These are phyloP conservation scores for Isotomurus palustris DNA, from an alignment of 2,888 invertebrate genomes.

Conservation along the genomic window DNA sequence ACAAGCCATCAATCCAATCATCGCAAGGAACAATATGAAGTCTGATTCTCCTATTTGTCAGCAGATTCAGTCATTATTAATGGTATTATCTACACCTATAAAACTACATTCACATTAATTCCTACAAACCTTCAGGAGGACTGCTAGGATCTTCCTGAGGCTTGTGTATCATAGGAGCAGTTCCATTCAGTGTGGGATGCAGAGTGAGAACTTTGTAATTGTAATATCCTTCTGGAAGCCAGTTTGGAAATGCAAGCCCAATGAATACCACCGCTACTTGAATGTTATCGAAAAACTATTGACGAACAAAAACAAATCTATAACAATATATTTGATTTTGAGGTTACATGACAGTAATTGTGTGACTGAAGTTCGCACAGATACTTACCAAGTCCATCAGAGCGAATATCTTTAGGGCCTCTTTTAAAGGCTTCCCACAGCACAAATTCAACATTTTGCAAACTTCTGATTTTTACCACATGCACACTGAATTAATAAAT, in stretches of 20 bases:
- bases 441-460: conserved; percentile 29
- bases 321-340: not conserved
- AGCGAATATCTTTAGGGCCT: conserved; percentile 32
- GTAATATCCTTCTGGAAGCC: conserved; percentile 25
- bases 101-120: not conserved
- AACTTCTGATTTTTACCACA: no score
- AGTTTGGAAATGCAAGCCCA: conserved; percentile 27
- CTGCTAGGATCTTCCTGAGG: conserved; percentile 26
- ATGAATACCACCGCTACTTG: conserved; percentile 34
- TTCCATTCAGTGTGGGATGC: conserved; percentile 20
- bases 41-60: conserved; percentile 22
- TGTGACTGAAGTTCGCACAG: not conserved
- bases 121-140: conserved; percentile 19
- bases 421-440: conserved; percentile 30
- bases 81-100: not conserved
- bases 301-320: conserved; percentile 3
- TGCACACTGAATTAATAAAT: no score
- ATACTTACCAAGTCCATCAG: conserved; percentile 34
- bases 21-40: conserved; percentile 26
- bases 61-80: not conserved
- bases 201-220: conserved; percentile 17
- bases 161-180: conserved; percentile 18
- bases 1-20: conserved; percentile 29
- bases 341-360: not conserved
- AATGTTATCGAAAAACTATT: conserved; percentile 36